Conservation (phyloP, 2,797 vertebrate species). For the Naso thynnoides region DNA sequence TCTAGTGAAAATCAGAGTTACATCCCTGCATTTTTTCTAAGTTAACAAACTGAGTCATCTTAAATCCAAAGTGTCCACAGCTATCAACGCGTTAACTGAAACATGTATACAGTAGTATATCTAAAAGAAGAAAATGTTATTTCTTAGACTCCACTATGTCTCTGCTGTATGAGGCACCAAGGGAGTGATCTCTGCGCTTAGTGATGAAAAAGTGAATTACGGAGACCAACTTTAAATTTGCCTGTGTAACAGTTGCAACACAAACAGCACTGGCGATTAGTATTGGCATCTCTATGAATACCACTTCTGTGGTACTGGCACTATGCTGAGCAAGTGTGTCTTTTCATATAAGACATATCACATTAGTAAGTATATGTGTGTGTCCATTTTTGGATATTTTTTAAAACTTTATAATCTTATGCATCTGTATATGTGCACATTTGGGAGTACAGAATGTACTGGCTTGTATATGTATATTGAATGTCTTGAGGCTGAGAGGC, state of each 20-base stretch:
- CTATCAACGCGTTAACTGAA: background rate
- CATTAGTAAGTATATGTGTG: background rate
- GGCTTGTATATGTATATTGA: constrained; percentile 39
- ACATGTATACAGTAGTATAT: background rate
- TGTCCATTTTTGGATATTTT: constrained; percentile 1
- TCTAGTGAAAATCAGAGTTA: background rate
- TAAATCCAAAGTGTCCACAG: background rate
- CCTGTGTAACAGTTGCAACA: background rate
- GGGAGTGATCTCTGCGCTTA: background rate
- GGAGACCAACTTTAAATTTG: background rate
- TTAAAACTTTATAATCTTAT: constrained; percentile 1
- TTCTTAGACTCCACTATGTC: background rate
- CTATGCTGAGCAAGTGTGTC: background rate
- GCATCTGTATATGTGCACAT: constrained; percentile 38
- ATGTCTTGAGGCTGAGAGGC: constrained; percentile 53
- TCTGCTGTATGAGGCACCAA: background rate
- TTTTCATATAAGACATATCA: background rate
- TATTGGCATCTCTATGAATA: constrained; percentile 5
- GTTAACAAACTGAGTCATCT: background rate
- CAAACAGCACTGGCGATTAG: background rate
- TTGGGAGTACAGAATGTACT: constrained; percentile 55
- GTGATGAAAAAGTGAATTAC: background rate
- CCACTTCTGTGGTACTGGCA: constrained; percentile 17
- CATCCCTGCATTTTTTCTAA: background rate
- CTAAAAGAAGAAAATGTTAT: background rate